phyloP scores from a whole-genome alignment of 2,113 vertebrate genomes.

The Loxodonta africana region DNA sequence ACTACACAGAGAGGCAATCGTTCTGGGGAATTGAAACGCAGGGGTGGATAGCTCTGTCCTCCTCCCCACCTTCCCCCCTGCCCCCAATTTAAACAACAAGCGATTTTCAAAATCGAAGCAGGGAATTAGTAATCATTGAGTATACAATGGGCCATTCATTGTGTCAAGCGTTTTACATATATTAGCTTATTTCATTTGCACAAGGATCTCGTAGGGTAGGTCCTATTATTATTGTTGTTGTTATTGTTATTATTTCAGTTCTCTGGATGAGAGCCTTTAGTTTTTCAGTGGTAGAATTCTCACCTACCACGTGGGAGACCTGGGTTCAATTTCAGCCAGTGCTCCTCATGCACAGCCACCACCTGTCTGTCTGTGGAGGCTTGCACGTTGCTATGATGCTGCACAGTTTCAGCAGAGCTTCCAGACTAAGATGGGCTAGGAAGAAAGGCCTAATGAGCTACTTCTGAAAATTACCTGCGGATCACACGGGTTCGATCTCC shows the following conservation, averaged over 20 bases:
- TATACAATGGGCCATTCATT: rapidly evolving
- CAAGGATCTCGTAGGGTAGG: not conserved
- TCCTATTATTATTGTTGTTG: not conserved
- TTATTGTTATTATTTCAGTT: not conserved
- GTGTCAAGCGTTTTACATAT: not conserved
- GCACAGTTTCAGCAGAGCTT: not conserved
- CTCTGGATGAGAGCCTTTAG: not conserved
- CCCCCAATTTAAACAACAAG: not conserved
- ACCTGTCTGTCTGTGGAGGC: not conserved
- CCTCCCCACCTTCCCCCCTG: not conserved
- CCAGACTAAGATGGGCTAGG: not conserved
- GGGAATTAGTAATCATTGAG: not conserved
- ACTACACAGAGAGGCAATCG: not conserved
- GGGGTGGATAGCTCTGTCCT: not conserved
- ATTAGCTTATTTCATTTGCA: not conserved
- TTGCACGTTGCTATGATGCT: not conserved
- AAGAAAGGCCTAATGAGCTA: not conserved
- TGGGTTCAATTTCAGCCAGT: not conserved
- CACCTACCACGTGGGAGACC: not conserved
- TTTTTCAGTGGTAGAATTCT: not conserved
- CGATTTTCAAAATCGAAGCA: not conserved
- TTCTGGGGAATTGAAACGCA: not conserved
- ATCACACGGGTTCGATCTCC: not conserved
- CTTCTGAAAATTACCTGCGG: not conserved
- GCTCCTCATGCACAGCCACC: not conserved